A percentile compares a stretch with the other conserved stretches of the same genome.
phyloP scores from a whole-genome alignment of 2,113 vertebrate genomes.

The Leptobrachium ailaonicum region DNA sequence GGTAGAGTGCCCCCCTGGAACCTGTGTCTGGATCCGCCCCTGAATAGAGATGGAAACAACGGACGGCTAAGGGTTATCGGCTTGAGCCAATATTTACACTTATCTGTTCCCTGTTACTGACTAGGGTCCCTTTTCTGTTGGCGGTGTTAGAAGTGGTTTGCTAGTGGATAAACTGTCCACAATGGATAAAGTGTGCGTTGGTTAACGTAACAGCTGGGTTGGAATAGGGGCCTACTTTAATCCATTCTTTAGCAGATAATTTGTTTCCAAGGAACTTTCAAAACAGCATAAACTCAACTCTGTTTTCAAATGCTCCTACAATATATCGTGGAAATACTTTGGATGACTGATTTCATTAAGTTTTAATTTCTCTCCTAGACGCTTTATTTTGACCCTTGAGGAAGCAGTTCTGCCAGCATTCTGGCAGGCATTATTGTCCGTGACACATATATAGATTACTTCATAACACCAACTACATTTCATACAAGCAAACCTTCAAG shows the following conservation, averaged over 20 bases:
- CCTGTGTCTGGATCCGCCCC: no score
- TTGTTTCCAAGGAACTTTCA: background rate
- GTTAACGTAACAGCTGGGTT: no score
- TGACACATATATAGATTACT: slow-evolving; percentile 17
- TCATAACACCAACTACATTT: slow-evolving; percentile 16
- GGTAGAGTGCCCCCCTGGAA: no score
- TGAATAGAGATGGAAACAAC: no score
- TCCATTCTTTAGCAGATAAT: background rate
- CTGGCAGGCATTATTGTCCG: slow-evolving; percentile 14
- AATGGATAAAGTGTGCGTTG: no score
- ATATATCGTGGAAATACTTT: background rate
- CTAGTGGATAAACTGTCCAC: no score
- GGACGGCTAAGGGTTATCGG: no score
- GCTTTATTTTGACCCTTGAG: slow-evolving; percentile 27
- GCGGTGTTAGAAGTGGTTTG: no score
- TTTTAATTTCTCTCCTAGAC: slow-evolving; percentile 35
- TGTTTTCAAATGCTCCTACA: background rate
- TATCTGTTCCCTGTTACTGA: no score
- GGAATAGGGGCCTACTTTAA: no score
- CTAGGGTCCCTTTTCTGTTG: no score
- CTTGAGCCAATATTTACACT: no score
- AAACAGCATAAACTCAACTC: background rate
- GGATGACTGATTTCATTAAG: slow-evolving; percentile 31
- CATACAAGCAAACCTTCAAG: slow-evolving; percentile 24
- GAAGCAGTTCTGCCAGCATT: slow-evolving; percentile 25